phyloP scores from a whole-genome alignment of 2,113 vertebrate species.

The Tamias sibiricus region DNA sequence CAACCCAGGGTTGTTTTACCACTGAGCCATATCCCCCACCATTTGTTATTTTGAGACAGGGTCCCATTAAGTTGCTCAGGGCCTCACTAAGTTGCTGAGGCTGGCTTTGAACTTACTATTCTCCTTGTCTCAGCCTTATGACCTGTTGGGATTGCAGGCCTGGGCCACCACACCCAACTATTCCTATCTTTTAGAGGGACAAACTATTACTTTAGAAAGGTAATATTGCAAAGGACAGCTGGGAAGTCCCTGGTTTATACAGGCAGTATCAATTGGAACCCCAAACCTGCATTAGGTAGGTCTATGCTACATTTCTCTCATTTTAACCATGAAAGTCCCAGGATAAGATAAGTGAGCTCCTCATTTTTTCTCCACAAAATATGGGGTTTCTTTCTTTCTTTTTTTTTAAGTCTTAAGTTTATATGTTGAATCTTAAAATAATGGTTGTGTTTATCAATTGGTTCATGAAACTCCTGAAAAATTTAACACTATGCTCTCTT shows the following conservation, averaged over 20 bases:
- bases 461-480: neutral
- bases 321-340: conserved; percentile 17
- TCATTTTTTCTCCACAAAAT: neutral
- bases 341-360: neutral
- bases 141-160: no score
- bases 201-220: neutral
- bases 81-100: no score
- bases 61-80: no score
- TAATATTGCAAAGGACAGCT: neutral
- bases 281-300: neutral
- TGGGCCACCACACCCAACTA: neutral
- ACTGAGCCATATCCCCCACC: no score
- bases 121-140: no score
- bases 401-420: neutral
- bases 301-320: neutral
- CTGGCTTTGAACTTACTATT: no score
- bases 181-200: neutral
- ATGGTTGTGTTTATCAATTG: neutral
- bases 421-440: neutral
- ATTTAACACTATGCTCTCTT: neutral
- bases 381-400: neutral
- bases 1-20: no score
- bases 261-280: conserved; percentile 21
- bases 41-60: no score
- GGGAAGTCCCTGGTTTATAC: neutral